Base-by-base conservation (phyloP, 2,113 vertebrate genomes). In the Pollimyrus isidori region DNA sequence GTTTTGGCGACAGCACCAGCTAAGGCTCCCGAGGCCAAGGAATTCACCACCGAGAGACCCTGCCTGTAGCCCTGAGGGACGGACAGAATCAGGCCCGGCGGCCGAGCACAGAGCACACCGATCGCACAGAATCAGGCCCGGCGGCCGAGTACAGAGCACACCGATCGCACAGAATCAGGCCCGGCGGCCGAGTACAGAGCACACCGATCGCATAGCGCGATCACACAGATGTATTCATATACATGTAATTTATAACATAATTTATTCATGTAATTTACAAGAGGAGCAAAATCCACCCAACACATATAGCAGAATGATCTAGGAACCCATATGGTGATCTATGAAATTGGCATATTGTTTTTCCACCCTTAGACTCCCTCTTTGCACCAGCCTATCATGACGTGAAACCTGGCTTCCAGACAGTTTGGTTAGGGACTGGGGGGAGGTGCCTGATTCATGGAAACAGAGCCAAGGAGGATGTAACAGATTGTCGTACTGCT, bases 1-100 rank as follows among this genome's bases (percentile, higher is more conserved):
- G 98, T 99, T 94, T 99, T 99, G 91, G 98, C 98, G 69, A 99
- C 96, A 13, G 98, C 98, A 0, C 98, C 98, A 0, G 98, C 98
- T 89, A 99, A 91, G 0, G 98, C 98, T 7, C 98, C 98, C 0
- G 97, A 97, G 90, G 99, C 91, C 89, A 99, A 95, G 0, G 98
- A 97, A 93, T 97, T 97, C 91, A 98, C 86, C 3, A 99, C 93
- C 0, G 97, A 94, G 49, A 92, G 96, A 1, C 94, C 95, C 88
- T 96, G 96, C 42, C 95, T 96, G 23, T 91, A 89, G 30, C 91
- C 95, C 98, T 99, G 92, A 46, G 91, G 48, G 48, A 9, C 26
- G 35, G 19, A 30, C 42, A 62, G 52, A 45, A 17, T 21, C 53
- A 62, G 53, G 9, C 17, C 21, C 2, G 3, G 26, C 1, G 39